Conservation (phyloP, 2,113 vertebrate species). For the Zosterops japonicus region DNA sequence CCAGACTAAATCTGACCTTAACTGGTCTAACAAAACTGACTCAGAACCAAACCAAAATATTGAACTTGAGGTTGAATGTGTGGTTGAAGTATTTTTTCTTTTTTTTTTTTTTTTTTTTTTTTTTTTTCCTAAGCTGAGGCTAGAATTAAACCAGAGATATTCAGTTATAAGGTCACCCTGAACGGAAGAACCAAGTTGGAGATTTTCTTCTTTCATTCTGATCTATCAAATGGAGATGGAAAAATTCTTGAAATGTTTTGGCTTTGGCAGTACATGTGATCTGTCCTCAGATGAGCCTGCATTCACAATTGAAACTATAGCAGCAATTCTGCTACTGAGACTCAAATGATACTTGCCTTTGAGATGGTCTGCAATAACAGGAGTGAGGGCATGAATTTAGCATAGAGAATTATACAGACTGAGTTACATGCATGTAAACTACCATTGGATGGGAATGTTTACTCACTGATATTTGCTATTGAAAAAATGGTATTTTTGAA, state of each 20-base stretch:
- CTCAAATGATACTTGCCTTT: background rate
- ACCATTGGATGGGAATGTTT: background rate
- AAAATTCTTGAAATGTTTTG: conserved; percentile 43
- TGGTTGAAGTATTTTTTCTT: background rate
- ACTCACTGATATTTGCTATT: background rate
- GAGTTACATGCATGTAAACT: background rate
- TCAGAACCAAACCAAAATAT: conserved; percentile 36
- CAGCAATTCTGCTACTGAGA: background rate
- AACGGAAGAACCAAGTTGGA: background rate
- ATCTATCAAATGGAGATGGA: conserved; percentile 2
- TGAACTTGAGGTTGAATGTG: conserved; percentile 13
- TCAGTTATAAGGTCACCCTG: conserved; percentile 1
- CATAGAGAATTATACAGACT: background rate
- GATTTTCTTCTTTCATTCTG: conserved; percentile 29
- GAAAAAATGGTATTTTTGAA: background rate
- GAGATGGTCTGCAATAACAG: background rate
- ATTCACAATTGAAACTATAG: background rate
- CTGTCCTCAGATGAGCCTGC: conserved; percentile 36
- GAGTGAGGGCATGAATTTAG: background rate
- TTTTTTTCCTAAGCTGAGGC: background rate
- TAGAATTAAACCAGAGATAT: conserved; percentile 1
- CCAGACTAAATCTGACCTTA: conserved; percentile 20
- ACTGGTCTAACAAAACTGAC: conserved; percentile 1
- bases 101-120: background rate
- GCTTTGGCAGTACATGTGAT: conserved; percentile 26